A percentile compares a stretch with the other conserved stretches of the same genome.
phyloP scores from a whole-genome alignment of 2,888 invertebrate genomes.

The Notocelia uddmanniana region DNA sequence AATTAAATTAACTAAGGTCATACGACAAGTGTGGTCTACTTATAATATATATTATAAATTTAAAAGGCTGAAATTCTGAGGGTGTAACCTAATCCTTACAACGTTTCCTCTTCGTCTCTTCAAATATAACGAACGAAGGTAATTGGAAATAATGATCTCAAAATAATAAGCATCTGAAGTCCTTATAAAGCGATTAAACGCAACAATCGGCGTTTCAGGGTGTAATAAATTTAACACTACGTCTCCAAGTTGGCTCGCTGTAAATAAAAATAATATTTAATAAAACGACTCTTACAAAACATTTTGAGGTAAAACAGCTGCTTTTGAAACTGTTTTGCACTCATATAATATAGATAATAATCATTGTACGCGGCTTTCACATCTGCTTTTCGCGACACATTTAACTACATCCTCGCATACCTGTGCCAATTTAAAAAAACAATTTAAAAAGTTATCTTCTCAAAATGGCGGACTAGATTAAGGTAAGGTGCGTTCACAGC shows the following conservation, averaged over 20 bases:
- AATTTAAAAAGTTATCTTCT: constrained; percentile 44
- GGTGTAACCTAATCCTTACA: too few relatives aligned
- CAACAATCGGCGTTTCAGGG: background rate
- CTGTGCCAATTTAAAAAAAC: constrained; percentile 42
- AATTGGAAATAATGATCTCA: too few relatives aligned
- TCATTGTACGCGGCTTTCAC: constrained; percentile 37
- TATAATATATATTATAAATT: too few relatives aligned
- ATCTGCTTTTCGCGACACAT: constrained; percentile 42
- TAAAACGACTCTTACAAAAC: constrained; percentile 24
- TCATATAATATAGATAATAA: constrained; percentile 42
- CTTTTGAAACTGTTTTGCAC: constrained; percentile 31
- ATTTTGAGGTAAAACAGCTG: constrained; percentile 44
- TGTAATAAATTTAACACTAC: constrained; percentile 7
- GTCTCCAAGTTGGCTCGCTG: constrained; percentile 4
- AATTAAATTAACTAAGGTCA: too few relatives aligned
- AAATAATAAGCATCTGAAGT: too few relatives aligned
- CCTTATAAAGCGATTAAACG: too few relatives aligned
- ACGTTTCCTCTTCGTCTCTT: too few relatives aligned
- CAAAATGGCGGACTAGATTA: constrained; percentile 45
- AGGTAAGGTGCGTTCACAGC: constrained; percentile 60
- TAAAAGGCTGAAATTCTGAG: too few relatives aligned
- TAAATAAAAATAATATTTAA: constrained; percentile 16
- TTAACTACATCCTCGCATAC: constrained; percentile 37
- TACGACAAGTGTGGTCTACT: too few relatives aligned
- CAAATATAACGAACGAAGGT: too few relatives aligned